Evolutionary conservation across 2,888 invertebrate genomes (phyloP).

Genomic region (Polietes domitor): DNA sequence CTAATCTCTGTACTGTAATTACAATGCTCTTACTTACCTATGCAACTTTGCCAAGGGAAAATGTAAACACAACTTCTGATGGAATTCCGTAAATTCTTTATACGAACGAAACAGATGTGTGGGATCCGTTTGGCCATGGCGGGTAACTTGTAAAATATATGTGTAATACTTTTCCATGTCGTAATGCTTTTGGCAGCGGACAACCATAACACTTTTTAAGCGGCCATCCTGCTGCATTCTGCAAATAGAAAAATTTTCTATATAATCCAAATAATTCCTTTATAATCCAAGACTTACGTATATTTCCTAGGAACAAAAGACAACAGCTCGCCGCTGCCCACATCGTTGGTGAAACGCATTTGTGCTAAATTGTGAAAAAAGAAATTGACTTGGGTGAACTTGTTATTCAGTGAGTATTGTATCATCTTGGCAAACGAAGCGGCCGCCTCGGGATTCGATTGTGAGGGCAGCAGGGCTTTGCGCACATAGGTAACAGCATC

Average conservation of each 20-base stretch:
- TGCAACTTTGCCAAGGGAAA: constrained; percentile 95
- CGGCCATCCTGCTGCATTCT: constrained; percentile 95
- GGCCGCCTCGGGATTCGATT: constrained; percentile 96
- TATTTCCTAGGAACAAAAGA: constrained; percentile 97
- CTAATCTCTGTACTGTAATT: no score
- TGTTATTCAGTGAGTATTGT: constrained; percentile 94
- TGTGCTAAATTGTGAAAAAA: constrained; percentile 98
- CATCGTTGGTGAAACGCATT: constrained; percentile 93
- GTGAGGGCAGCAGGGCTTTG: constrained; percentile 91
- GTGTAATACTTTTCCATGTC: constrained; percentile 99
- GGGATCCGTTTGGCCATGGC: constrained; percentile 92
- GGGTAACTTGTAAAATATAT: constrained; percentile 91
- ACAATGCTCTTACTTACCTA: constrained; percentile 86
- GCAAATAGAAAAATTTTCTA: constrained; percentile 63
- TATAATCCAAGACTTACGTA: constrained; percentile 85
- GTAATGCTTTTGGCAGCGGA: constrained; percentile 96
- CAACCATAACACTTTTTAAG: constrained; percentile 91
- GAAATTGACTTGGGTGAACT: constrained; percentile 98
- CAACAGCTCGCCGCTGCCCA: constrained; percentile 89
- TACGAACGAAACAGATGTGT: constrained; percentile 95
- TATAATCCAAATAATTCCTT: background rate
- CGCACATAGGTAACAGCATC: constrained; percentile 96
- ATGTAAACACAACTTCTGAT: constrained; percentile 94
- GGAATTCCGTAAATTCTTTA: constrained; percentile 97
- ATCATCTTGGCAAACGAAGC: constrained; percentile 98